Evolutionary conservation across 1,140 invertebrate species (phyloP).

Genomic region (Anadara kagoshimensis): DNA sequence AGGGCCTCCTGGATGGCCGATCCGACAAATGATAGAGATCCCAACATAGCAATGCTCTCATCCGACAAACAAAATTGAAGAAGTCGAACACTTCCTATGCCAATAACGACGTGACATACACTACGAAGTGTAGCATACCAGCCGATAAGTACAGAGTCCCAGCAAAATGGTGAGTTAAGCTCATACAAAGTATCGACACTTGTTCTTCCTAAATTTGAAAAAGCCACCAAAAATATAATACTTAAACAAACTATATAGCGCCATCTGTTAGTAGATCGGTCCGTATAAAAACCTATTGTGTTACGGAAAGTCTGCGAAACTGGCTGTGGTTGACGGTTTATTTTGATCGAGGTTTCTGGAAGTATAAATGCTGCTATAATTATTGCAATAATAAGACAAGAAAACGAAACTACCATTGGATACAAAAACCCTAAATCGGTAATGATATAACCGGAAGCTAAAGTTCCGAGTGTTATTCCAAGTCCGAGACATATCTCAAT

Average conservation of each 20-base stretch:
- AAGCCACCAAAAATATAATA: background rate
- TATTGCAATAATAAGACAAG: background rate
- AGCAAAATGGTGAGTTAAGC: constrained; percentile 17
- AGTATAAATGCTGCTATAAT: background rate
- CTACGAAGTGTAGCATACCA: background rate
- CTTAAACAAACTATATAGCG: background rate
- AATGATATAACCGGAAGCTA: constrained; percentile 3
- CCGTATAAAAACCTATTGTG: constrained; percentile 1
- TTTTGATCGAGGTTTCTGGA: background rate
- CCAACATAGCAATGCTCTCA: background rate
- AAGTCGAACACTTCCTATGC: background rate
- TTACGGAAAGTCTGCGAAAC: background rate
- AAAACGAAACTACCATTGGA: background rate
- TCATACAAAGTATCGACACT: constrained; percentile 3
- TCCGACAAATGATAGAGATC: background rate
- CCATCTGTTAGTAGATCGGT: background rate
- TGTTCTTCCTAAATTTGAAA: constrained; percentile 6
- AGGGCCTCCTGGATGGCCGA: no score
- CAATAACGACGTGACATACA: background rate
- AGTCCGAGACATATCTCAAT: background rate
- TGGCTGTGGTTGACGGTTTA: background rate
- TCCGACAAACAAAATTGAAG: constrained; percentile 5
- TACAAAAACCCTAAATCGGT: background rate
- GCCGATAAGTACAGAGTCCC: constrained; percentile 11
- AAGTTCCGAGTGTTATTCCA: background rate